Evolutionary conservation across 2,888 invertebrate species (phyloP), one percentile per base, ranked within the genome.

Genomic region (Macropis europaea): DNA sequence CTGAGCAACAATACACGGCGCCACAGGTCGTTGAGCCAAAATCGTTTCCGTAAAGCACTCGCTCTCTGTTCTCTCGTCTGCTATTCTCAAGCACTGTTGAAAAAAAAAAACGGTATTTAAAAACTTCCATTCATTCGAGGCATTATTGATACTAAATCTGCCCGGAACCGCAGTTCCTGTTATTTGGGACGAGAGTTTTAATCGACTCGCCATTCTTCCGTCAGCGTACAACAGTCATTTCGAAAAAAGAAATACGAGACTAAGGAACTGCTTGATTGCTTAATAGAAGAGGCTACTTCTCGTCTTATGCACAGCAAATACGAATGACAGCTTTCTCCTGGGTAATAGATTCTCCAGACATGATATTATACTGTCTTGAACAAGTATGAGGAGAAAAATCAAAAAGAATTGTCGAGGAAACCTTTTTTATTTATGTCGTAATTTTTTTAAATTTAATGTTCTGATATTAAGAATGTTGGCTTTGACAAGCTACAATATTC

Each of bases 21-120:
- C 76, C 73, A 77, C 76, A 73, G 74, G 79, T 78, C 77, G 79
- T 82, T 80, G 77, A 78, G 70, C 76, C 60, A 59, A 57, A 70
- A 62, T 60, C 47, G 63, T 64, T 56, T 61, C 48, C 30, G 50
- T 56, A 64, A 66, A 64, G 28, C 15, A 22, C 53, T 34, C 40
- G n/a, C n/a, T n/a, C 48, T 36, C 43, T 28, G 19, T 17, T 7
- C 22, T 28, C 17, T 28, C 22, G 17, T 7, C 19, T 34, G 0
- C 5, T 32, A 22, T 32, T 43, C 19, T 38, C 40, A 30, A 26
- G 11, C 36, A 32, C 22, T 7, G 11, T 15, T 32, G 4, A n/a
- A n/a, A 7, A 26, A 48, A 53, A 17, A 32, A 42, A 36, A 26
- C 15, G 24, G 24, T 6, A 40, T 38, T 60, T 38, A 36, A 54